Conservation (phyloP, 1,140 invertebrate species). For the Dysdera silvatica region DNA sequence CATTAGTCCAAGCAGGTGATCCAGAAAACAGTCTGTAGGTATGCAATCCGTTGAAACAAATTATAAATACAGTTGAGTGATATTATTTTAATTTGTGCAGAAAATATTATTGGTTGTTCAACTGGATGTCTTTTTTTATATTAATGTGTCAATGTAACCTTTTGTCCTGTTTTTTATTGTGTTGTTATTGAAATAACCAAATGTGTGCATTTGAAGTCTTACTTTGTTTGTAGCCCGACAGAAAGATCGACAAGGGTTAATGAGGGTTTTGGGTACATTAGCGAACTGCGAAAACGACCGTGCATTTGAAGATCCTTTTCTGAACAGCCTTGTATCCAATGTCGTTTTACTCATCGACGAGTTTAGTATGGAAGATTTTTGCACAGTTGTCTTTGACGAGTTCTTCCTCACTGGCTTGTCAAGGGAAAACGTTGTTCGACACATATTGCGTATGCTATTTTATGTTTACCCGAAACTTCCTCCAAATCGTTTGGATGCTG, state of each 20-base stretch:
- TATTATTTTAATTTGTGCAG: neutral
- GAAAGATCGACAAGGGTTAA: slow-evolving; percentile 73
- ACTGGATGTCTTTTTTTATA: neutral
- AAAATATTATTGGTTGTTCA: neutral
- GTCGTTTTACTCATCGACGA: slow-evolving; percentile 84
- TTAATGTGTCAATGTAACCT: neutral
- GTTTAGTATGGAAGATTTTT: slow-evolving; percentile 88
- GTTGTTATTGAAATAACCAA: too few relatives aligned
- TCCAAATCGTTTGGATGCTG: slow-evolving; percentile 61
- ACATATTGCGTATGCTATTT: slow-evolving; percentile 85
- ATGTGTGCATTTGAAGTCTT: too few relatives aligned
- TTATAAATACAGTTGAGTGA: neutral
- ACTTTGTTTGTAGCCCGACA: slow-evolving; percentile 50
- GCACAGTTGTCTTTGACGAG: slow-evolving; percentile 91
- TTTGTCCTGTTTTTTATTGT: too few relatives aligned
- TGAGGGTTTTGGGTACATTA: slow-evolving; percentile 76
- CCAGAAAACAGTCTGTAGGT: too few relatives aligned
- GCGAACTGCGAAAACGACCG: slow-evolving; percentile 80
- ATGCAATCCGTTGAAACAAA: too few relatives aligned
- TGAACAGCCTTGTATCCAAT: slow-evolving; percentile 82
- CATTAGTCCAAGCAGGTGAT: too few relatives aligned
- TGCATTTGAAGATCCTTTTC: slow-evolving; percentile 88
- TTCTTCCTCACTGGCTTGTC: slow-evolving; percentile 76
- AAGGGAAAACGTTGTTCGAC: slow-evolving; percentile 84
- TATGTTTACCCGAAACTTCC: slow-evolving; percentile 83